Evolutionary conservation across 2,113 vertebrate species (phyloP).

Genomic region (Megaptera novaeangliae): DNA sequence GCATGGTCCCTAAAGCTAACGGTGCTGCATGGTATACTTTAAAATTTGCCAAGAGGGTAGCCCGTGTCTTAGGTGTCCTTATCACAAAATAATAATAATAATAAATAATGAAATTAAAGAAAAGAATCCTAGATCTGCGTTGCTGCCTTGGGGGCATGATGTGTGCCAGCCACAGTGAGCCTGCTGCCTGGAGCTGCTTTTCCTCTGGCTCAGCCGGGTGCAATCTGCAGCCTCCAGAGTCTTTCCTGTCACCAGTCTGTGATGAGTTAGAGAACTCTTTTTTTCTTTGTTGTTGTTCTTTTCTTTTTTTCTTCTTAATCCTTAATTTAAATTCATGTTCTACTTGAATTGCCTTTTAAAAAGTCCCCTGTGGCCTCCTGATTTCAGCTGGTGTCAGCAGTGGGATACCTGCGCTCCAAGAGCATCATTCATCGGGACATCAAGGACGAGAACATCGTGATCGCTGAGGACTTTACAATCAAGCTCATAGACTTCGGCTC

Average conservation of each 20-base stretch:
- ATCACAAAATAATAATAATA: neutral
- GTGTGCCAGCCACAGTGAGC: fast-evolving
- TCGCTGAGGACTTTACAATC: conserved; percentile 91
- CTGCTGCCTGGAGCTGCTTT: fast-evolving
- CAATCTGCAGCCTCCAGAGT: fast-evolving
- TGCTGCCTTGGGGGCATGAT: fast-evolving
- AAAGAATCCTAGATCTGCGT: fast-evolving
- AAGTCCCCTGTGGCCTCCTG: neutral
- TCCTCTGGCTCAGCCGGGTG: fast-evolving
- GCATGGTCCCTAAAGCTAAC: fast-evolving
- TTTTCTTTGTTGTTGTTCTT: neutral
- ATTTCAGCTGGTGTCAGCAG: conserved; percentile 90
- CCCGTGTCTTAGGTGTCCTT: no score
- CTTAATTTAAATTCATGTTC: neutral
- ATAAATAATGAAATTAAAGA: neutral
- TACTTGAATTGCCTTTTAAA: neutral
- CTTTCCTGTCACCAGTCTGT: neutral
- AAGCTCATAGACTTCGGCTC: conserved; percentile 95
- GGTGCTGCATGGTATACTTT: fast-evolving
- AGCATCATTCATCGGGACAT: conserved; percentile 93
- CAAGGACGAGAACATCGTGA: conserved; percentile 96
- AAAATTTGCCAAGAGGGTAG: no score
- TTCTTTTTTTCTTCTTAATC: no score
- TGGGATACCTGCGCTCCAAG: conserved; percentile 87
- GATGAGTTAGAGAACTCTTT: no score